Base-by-base conservation (phyloP, 2,888 invertebrate species). In the Himalopsyche anomala region DNA sequence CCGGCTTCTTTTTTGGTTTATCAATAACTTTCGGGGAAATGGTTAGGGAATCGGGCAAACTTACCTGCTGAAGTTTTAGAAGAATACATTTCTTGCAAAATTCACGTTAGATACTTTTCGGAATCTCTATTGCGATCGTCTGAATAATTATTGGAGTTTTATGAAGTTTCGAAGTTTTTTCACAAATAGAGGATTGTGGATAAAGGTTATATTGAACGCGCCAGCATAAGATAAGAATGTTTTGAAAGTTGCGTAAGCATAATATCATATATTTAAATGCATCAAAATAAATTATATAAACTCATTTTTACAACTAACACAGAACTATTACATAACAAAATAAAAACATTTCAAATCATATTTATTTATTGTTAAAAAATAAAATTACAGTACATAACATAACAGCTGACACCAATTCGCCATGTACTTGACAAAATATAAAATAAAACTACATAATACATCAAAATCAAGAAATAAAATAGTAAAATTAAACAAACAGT, bases 1-100 rank as follows among this genome's bases (percentile, higher is more conserved):
- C 74, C 74, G 62, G 84, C 82, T 83, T 87, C 83, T 83, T 87
- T 86, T 87, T 85, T 85, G 81, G 87, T 87, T 85, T 87, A 85
- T 85, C 87, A 87, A 87, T 85, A 84, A 84, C 83, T 79, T 54
- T 55, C 54, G 80, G 56, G 69, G 81, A n/a, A 55, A 79, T 38
- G 54, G 54, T 81, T 36, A 85, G 55, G 74, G 74, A 74, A 36
- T 74, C 42, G 81, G 83, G 74, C 51, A 83, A 81, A 81, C 74
- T 74, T 74, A 74, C 74, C 74, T 74, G 80, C 80, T n/a, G 19
- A n/a, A 80, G 42, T 80, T 80, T 80, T 80, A 42, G 42, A 80
- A 51, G 80, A 80, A 80, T 80, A 80, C 80, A 80, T 42, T 80
- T 42, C 42, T 80, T 80, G 45, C 80, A 51, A n/a, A 51, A 80